Evolutionary conservation across 35 echinoderm and acorn worm genomes (phyloP), one percentile per base, ranked within the genome.

Genomic region (Heliocidaris tuberculata): DNA sequence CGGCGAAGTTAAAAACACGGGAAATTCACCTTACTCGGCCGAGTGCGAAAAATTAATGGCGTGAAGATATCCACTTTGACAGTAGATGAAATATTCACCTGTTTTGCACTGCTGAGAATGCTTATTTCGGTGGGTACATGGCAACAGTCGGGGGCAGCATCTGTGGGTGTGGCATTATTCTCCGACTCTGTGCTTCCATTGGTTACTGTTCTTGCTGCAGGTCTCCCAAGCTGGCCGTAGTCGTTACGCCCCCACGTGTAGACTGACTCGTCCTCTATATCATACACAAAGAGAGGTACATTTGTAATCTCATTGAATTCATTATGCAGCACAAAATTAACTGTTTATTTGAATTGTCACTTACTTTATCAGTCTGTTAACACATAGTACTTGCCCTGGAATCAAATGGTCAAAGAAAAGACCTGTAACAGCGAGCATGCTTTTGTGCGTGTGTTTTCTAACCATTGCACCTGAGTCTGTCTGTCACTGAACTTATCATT

Each of bases 201-300:
- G 47, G 91, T 8, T 48, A 93, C 5, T 5, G 30, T 8, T 13
- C 56, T 93, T 2, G 48, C 92, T 21, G 61, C 59, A 13, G 86
- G 60, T 19, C 96, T 92, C 2, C 97, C 97, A 30, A 98, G 94
- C 92, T 97, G 97, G 31, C 97, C 95, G 49, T 98, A 98, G 85
- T 97, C 97, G 87, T 96, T 95, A 32, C 97, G 86, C 6, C 97
- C 97, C 97, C 97, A 98, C 31, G 96, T 94, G 86, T 95, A 97
- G 9, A 97, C 86, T 85, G 94, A 88, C 16, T 94, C 93, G 52
- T 95, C 95, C 90, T 95, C 97, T 98, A 56, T 5, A 59, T 30
- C 27, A 9, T 48, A 48, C 10, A 86, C 35, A 29, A 42, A 94
- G 86, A 89, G 15, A 89, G 8, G 0, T 2, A 30, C 31, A 54